Evolutionary conservation across 2,888 invertebrate genomes (phyloP), one percentile per base, ranked within the genome.

Genomic region (Gerosis bhagava): DNA sequence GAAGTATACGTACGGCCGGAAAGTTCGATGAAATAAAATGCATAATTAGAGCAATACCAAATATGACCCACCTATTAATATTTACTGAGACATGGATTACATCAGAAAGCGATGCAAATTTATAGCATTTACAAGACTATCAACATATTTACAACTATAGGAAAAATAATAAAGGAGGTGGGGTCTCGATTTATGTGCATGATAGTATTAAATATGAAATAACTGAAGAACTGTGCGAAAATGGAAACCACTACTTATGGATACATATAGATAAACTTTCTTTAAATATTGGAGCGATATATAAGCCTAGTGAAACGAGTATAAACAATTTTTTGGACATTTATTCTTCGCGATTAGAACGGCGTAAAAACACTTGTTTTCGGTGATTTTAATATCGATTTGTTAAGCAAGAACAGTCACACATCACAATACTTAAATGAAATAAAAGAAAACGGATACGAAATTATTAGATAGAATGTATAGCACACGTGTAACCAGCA

Each of bases 211-310:
- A 57, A 37, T 52, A 54, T 15, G 31, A 49, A 3, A 12, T 58
- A 16, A 42, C 53, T 2, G 58, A 59, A 29, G 50, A 56, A 4
- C 4, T 17, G 1, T 51, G 26, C 12, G 49, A 40, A 26, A 45
- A 56, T 13, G 57, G 50, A 0, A 63, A 63, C 17, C 54, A 65
- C 17, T 65, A 53, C 21, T 15, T 64, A 15, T 65, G 60, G 61
- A 53, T 63, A 8, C 11, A 47, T 10, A 12, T 55, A 2, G 8
- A 52, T 8, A 56, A 54, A 34, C 32, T 50, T n/a, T 35, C 46
- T 3, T 13, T 57, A 15, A 43, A 54, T 37, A 50, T 56, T 17
- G 53, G 47, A 31, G 54, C 37, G 13, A 49, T 52, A 35, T 44
- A 46, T 43, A 54, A 49, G 35, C 32, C 52, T 36, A 47, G 43